Percentiles rank a stretch among this genome's conserved stretches.
phyloP scores from a whole-genome alignment of 2,888 invertebrate genomes.

The Drosophila cognata region DNA sequence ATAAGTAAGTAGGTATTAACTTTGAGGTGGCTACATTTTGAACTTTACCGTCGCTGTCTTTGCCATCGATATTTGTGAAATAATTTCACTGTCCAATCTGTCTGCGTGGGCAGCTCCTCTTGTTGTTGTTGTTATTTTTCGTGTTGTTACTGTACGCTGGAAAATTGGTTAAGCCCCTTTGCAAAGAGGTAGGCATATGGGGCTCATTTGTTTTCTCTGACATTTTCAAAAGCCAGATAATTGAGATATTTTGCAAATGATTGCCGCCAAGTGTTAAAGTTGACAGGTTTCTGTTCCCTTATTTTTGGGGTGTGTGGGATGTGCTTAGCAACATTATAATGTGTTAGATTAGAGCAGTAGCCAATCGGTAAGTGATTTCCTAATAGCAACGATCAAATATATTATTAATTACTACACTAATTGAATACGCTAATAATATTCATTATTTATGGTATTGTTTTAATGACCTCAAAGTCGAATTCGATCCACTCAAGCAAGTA shows the following conservation, averaged over 20 bases:
- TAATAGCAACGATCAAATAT: neutral
- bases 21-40: slow-evolving; percentile 15
- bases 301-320: neutral
- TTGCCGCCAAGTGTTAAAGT: slow-evolving; percentile 49
- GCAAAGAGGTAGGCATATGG: slow-evolving; percentile 7
- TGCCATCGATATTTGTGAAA: slow-evolving; percentile 53
- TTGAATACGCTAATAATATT: slow-evolving; percentile 34
- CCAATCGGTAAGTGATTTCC: slow-evolving; percentile 4
- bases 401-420: slow-evolving; percentile 41
- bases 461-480: slow-evolving; percentile 34
- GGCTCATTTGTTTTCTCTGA: slow-evolving; percentile 69
- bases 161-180: slow-evolving; percentile 73
- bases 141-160: slow-evolving; percentile 21
- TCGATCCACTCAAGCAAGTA: slow-evolving; percentile 9
- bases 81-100: slow-evolving; percentile 68
- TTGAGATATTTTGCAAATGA: slow-evolving; percentile 72
- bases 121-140: slow-evolving; percentile 1
- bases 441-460: slow-evolving; percentile 23
- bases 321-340: neutral
- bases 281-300: slow-evolving; percentile 31
- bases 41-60: slow-evolving; percentile 17
- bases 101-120: slow-evolving; percentile 53
- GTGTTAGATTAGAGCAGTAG: slow-evolving; percentile 20
- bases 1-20: slow-evolving; percentile 26
- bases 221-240: slow-evolving; percentile 43